Base-by-base conservation (phyloP, 1,140 invertebrate species). In the Eueides isabella region DNA sequence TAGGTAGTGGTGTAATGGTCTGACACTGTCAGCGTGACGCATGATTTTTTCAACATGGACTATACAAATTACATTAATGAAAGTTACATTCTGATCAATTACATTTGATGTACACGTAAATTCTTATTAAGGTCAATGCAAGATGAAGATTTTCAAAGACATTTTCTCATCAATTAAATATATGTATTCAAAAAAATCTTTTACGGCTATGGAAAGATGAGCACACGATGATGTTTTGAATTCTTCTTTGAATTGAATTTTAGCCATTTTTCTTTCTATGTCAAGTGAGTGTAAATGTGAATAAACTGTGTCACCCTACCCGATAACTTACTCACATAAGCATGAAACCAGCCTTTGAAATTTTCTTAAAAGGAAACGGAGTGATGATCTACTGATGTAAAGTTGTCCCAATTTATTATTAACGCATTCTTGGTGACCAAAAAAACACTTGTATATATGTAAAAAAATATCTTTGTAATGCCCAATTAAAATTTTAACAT, bases 21-120 rank as follows among this genome's bases (percentile, higher is more conserved):
- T 44, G 5, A 12, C 48, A 64, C 28, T 55, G 72, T 74, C 72
- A 69, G 29, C 61, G 72, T 65, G 72, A 69, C 61, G 41, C 66
- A 29, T n/a, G 55, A 23, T 23, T 68, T 72, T 74, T 65, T 68
- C 62, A 68, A 23, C 67, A 74, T 65, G 19, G 61, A 28, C 41
- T 74, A 64, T 74, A 69, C 72, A 68, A 69, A 69, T 73, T 64
- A 73, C 33, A 48, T 38, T 55, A 35, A 63, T 67, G 41, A 66
- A 68, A 63, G 66, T 4, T 61, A 19, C 62, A 68, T 67, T 63
- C 35, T 63, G 66, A 65, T 73, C 72, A 68, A 67, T 29, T 6
- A 44, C 11, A 16, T 55, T 12, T 19, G 9, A 30, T 26, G 5
- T 41, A 14, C 2, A 48, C 14, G 5, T 41, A 14, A 1, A 48